Base-by-base conservation (phyloP, 1,140 invertebrate species). In the Hycleus phaleratus region DNA sequence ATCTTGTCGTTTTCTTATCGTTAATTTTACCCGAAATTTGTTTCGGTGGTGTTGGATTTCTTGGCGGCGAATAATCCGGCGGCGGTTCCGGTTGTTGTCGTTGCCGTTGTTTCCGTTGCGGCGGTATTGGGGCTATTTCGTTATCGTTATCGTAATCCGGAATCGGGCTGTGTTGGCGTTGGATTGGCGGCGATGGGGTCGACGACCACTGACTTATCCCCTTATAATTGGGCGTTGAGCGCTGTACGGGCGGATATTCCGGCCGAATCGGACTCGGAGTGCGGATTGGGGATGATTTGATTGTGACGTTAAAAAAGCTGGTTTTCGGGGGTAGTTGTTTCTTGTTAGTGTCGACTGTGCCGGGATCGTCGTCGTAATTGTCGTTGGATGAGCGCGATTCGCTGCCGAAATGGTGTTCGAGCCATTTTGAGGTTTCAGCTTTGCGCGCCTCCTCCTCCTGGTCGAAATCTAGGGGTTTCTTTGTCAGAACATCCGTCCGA, bases 401-500 rank as follows among this genome's bases (percentile, higher is more conserved):
- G 70, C 89, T 91, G 42, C 91, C 91, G 66, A 93, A 94, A 69
- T 94, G 91, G 65, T 86, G 85, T 61, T 93, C 90, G 10, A 93
- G 75, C 90, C 88, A 96, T 73, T 87, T 92, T 61, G 85, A 89
- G 0, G 89, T 95, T 79, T 90, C 92, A 62, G 85, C 85, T 75
- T 91, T 90, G 49, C 90, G 79, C 1, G 91, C 91, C 71, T 93
- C 86, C 69, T 94, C 90, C 73, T 95, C 91, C 64, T 88, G 82
- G 67, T 90, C 87, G 63, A 91, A 85, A 70, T 92, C 88, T 38
- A 92, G 71, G 0, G 90, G 88, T 39, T 84, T 82, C 63, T 86
- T 85, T 10, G 87, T 88, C 54, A 91, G 67, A 3, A 85, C 90
- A 72, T 92, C 89, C 69, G 90, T 90, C 40, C 86, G 75, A 55